Evolutionary conservation across 2,113 vertebrate species (phyloP), one percentile per base, ranked within the genome.

Genomic region (Ranitomeya variabilis): DNA sequence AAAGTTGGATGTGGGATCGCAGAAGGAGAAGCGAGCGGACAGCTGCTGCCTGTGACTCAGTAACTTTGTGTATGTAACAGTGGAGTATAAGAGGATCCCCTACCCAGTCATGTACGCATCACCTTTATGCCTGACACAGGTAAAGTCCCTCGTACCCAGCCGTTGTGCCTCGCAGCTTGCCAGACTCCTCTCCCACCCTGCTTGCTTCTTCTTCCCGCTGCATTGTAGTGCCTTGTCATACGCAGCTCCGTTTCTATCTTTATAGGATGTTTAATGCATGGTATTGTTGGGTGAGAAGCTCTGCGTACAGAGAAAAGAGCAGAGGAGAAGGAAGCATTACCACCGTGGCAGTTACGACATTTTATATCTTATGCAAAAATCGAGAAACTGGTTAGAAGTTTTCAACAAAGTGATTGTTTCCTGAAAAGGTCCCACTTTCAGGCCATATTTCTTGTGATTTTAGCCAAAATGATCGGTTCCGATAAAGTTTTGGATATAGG

Each of bases 41-140:
- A 78, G 45, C 81, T 31, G 73, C 71, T 84, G 87, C 51, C 64
- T 88, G 66, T 80, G 77, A 80, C 78, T 87, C 77, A 57, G 69
- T 84, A 89, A 89, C 81, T 89, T 89, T 89, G 81, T 89, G 73
- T 55, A 79, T 89, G 31, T 85, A 85, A 60, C 87, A 79, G 81
- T 85, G 82, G 82, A 79, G 31, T 89, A 84, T 78, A 76, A 76
- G 57, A 83, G 81, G 73, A 83, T 79, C 15, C 60, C 51, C 73
- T 85, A 55, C 60, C 45, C 87, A 78, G 77, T 54, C 73, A 89
- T 89, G 87, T 89, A 89, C 69, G 81, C 87, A 51, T 89, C 87
- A 79, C 87, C 87, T 89, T 85, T 89, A 89, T 89, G 87, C 51
- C 82, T 89, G 73, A 89, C 87, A n/a, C 87, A 89, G 87, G 87